Conservation (phyloP, 1,140 invertebrate genomes). For the Drosophila auraria region DNA sequence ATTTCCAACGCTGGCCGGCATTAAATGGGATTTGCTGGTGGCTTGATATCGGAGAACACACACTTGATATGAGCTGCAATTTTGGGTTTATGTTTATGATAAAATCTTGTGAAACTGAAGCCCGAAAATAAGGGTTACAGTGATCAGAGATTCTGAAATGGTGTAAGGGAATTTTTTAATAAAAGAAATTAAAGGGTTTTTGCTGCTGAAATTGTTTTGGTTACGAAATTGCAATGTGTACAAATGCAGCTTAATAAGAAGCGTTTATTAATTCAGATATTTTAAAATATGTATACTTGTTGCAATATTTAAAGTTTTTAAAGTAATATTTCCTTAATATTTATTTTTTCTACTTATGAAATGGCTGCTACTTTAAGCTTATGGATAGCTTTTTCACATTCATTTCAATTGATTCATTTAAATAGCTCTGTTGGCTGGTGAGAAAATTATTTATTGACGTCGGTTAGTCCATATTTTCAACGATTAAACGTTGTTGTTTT, state of each 20-base stretch:
- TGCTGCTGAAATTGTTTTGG: not conserved
- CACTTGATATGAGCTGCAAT: conserved; percentile 20
- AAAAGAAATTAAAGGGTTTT: too few species aligned
- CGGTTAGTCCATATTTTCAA: not conserved
- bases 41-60: conserved; percentile 26
- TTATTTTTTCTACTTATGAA: not conserved
- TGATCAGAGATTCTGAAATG: not conserved
- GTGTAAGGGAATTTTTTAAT: not conserved
- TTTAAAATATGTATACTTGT: too few species aligned
- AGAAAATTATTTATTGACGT: conserved; percentile 12
- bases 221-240: not conserved
- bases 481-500: conserved; percentile 3
- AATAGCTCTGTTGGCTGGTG: conserved; percentile 11
- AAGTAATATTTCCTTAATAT: not conserved
- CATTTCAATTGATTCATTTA: conserved; percentile 34
- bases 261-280: not conserved
- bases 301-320: too few species aligned
- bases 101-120: conserved; percentile 30
- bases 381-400: conserved; percentile 7
- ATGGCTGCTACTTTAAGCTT: not conserved
- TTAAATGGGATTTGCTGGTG: conserved; percentile 49
- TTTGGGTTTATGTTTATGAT: conserved; percentile 50
- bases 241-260: too few species aligned
- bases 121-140: conserved; percentile 4
- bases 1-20: conserved; percentile 39